phyloP scores from a whole-genome alignment of 2,888 invertebrate genomes.

The Bellardia bayeri region DNA sequence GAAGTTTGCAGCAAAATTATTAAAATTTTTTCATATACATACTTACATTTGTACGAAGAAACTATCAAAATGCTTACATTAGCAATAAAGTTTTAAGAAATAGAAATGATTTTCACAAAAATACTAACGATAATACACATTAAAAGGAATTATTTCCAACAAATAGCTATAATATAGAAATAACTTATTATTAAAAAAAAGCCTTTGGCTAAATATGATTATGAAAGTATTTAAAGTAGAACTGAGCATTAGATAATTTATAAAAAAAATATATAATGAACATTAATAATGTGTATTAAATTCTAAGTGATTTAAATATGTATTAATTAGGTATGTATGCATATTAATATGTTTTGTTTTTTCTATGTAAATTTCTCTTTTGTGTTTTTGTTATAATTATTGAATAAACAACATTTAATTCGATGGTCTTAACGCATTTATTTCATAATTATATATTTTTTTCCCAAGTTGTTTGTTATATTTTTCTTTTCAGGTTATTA shows the following conservation, averaged over 20 bases:
- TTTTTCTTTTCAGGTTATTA: conserved; percentile 59
- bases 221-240: background rate
- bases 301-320: conserved; percentile 21
- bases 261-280: conserved; percentile 17
- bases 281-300: conserved; percentile 1
- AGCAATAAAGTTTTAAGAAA: background rate
- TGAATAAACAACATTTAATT: conserved; percentile 74
- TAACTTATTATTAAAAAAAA: conserved; percentile 34
- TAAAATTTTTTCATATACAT: conserved; percentile 6
- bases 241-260: conserved; percentile 22
- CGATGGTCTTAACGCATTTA: conserved; percentile 81
- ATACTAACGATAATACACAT: conserved; percentile 34
- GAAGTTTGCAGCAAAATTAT: background rate
- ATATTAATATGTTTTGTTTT: conserved; percentile 18
- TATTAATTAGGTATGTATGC: conserved; percentile 9
- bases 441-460: conserved; percentile 46
- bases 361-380: conserved; percentile 36
- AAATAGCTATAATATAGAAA: conserved; percentile 56
- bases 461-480: conserved; percentile 30
- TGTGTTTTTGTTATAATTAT: conserved; percentile 58
- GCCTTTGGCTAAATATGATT: conserved; percentile 5
- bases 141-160: conserved; percentile 60
- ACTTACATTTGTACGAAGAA: conserved; percentile 35
- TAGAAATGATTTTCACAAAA: background rate
- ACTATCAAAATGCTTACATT: background rate